A percentile compares a stretch with the other conserved stretches of the same genome.
These are phyloP conservation scores for Holothuria scabra DNA, from an alignment of 53 echinoderm and acorn worm genomes.

Conservation along the genomic window DNA sequence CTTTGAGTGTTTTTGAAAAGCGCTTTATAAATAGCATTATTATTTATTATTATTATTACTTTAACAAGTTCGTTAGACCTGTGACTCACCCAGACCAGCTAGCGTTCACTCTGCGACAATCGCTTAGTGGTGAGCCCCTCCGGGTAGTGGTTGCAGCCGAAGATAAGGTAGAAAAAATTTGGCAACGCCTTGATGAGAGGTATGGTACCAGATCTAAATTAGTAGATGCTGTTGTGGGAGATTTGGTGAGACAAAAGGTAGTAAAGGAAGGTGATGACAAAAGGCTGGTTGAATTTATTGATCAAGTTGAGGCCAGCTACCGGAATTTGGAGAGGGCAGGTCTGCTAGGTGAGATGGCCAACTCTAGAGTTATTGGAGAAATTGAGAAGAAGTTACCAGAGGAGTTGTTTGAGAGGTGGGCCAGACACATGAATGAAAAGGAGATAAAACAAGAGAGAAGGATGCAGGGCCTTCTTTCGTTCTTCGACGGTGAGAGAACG, in stretches of 20 bases:
- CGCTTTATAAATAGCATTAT: no score
- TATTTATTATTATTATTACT: no score
- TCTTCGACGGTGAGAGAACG: constrained; percentile 32
- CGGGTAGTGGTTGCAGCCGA: no score
- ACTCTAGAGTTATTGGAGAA: constrained; percentile 56
- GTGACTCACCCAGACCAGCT: no score
- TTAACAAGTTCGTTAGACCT: no score
- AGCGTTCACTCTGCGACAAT: no score
- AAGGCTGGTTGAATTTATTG: constrained; percentile 35
- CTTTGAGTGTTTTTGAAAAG: no score
- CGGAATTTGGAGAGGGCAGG: constrained; percentile 39
- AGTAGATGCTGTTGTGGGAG: constrained; percentile 36
- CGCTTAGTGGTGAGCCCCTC: no score
- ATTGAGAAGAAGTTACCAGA: constrained; percentile 25
- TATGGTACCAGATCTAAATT: constrained; percentile 43
- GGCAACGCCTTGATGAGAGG: constrained; percentile 45
- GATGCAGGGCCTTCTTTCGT: constrained; percentile 19
- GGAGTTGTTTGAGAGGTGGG: constrained; percentile 13
- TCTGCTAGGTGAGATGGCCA: constrained; percentile 50
- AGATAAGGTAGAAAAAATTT: neutral
- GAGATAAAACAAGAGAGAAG: constrained; percentile 27
- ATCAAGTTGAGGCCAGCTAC: constrained; percentile 37
- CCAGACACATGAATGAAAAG: constrained; percentile 40
- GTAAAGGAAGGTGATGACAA: constrained; percentile 47
- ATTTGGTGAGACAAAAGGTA: constrained; percentile 29